Conservation (phyloP, 2,797 vertebrate genomes). For the Oreortyx pictus region DNA sequence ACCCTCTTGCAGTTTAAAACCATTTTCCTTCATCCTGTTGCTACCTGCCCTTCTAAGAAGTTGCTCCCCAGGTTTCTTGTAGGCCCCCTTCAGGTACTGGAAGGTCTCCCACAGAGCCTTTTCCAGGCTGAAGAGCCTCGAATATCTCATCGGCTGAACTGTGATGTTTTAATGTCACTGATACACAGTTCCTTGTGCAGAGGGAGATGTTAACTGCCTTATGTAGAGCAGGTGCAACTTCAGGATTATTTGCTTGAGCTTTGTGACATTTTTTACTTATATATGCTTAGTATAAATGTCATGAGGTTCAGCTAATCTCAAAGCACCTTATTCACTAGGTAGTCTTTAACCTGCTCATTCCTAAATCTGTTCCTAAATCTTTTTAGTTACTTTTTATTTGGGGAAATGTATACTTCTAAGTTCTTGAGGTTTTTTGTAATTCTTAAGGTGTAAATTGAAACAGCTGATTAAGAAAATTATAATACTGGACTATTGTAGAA, state of each 20-base stretch:
- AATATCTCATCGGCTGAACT: neutral
- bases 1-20: too few relatives aligned
- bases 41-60: too few relatives aligned
- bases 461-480: neutral
- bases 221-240: fast-evolving
- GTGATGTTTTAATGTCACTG: neutral
- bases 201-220: neutral
- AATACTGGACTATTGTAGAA: neutral
- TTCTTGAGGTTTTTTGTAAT: neutral
- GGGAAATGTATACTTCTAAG: neutral
- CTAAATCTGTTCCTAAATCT: neutral
- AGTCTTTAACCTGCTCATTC: neutral
- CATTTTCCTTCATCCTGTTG: too few relatives aligned
- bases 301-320: neutral
- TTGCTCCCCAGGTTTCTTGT: too few relatives aligned
- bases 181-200: fast-evolving
- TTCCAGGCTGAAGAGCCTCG: too few relatives aligned
- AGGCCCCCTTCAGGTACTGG: too few relatives aligned
- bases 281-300: neutral
- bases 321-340: neutral
- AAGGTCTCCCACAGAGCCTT: too few relatives aligned
- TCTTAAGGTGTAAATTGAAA: neutral
- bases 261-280: neutral
- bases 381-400: neutral
- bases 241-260: neutral